Conservation (phyloP, 2,797 vertebrate genomes). For the Pangasius djambal region DNA sequence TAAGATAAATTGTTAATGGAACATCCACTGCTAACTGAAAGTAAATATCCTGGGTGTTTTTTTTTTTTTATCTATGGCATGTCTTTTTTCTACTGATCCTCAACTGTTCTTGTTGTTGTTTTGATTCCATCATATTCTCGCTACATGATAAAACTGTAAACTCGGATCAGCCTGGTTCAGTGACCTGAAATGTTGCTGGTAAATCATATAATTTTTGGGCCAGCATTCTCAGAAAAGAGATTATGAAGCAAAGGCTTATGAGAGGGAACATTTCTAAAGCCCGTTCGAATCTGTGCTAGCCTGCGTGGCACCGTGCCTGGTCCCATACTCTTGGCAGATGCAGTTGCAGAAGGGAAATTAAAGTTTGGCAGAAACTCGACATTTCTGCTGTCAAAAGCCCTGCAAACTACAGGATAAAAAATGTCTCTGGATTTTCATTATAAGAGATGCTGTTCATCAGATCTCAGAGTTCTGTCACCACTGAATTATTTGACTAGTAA, state of each 20-base stretch:
- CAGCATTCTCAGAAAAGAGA: slow-evolving; percentile 65
- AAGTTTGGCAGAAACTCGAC: slow-evolving; percentile 62
- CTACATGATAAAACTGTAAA: slow-evolving; percentile 44
- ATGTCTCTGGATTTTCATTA: slow-evolving; percentile 45
- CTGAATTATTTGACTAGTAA: slow-evolving; percentile 47
- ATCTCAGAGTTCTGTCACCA: slow-evolving; percentile 40
- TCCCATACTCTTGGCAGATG: slow-evolving; percentile 60
- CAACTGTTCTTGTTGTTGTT: slow-evolving; percentile 15
- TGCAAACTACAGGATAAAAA: slow-evolving; percentile 52
- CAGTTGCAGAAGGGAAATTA: slow-evolving; percentile 66
- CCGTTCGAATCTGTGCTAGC: slow-evolving; percentile 68
- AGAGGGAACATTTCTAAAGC: slow-evolving; percentile 71
- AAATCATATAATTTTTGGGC: slow-evolving; percentile 63
- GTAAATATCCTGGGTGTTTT: not conserved
- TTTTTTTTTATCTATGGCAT: not conserved
- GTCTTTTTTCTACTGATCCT: not conserved
- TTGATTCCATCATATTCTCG: slow-evolving; percentile 10
- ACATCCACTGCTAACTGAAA: no score
- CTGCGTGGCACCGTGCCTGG: slow-evolving; percentile 63
- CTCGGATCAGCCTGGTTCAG: slow-evolving; percentile 56
- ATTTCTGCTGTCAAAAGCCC: slow-evolving; percentile 51
- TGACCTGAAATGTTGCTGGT: slow-evolving; percentile 63
- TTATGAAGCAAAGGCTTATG: slow-evolving; percentile 69
- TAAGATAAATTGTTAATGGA: not conserved
- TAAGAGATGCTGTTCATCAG: slow-evolving; percentile 51